phyloP scores from a whole-genome alignment of 2,888 invertebrate genomes.

The Lepidonotus clava region DNA sequence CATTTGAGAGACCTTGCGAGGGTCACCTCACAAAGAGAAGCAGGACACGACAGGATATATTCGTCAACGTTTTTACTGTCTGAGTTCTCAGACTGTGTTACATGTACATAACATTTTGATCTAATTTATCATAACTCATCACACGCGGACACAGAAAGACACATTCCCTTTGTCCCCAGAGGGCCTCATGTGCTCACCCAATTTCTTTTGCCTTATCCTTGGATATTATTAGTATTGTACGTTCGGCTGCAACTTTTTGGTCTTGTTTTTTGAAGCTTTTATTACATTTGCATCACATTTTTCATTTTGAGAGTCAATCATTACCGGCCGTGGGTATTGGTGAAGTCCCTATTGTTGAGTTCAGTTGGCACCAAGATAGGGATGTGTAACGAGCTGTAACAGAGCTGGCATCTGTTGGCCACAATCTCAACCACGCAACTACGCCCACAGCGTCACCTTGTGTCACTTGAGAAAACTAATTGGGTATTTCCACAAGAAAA shows the following conservation, averaged over 20 bases:
- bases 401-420: constrained; percentile 34
- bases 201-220: neutral
- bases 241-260: neutral
- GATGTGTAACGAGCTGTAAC: constrained; percentile 1
- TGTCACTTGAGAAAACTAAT: neutral
- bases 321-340: neutral
- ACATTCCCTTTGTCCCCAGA: constrained; percentile 19
- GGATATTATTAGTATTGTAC: neutral
- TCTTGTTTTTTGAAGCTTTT: neutral
- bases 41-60: constrained; percentile 48
- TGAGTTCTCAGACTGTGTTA: constrained; percentile 2
- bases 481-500: neutral
- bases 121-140: constrained; percentile 36
- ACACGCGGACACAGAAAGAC: constrained; percentile 40
- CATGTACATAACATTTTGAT: constrained; percentile 42
- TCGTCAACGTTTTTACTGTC: constrained; percentile 32
- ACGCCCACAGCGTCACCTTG: constrained; percentile 24
- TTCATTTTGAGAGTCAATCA: neutral
- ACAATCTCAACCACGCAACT: constrained; percentile 31
- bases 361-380: constrained; percentile 48
- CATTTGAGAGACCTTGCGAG: neutral
- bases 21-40: constrained; percentile 22
- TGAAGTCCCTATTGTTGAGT: constrained; percentile 29
- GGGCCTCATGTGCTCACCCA: neutral
- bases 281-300: constrained; percentile 28